Evolutionary conservation across 2,888 invertebrate species (phyloP).

Genomic region (Gortyna flavago): DNA sequence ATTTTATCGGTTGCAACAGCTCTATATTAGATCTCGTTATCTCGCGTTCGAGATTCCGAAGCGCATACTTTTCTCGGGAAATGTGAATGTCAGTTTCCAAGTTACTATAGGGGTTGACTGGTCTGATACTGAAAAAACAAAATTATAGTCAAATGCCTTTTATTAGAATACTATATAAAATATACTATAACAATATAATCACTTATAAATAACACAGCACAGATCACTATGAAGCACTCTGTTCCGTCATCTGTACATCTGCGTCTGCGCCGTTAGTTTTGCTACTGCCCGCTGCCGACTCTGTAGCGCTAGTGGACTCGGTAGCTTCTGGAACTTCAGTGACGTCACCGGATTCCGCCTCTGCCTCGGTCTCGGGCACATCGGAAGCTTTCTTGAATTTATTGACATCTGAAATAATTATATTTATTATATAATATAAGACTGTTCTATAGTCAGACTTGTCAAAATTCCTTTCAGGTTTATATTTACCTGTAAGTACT

Average conservation of each 20-base stretch:
- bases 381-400: slow-evolving; percentile 92
- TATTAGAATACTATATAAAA: slow-evolving; percentile 52
- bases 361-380: slow-evolving; percentile 61
- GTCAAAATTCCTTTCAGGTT: too few relatives aligned
- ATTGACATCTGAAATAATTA: slow-evolving; percentile 89
- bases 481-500: too few relatives aligned
- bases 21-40: too few relatives aligned
- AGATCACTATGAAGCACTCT: slow-evolving; percentile 42
- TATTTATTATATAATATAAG: too few relatives aligned
- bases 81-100: background rate
- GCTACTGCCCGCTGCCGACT: background rate
- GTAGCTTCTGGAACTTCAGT: slow-evolving; percentile 58
- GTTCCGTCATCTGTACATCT: slow-evolving; percentile 48
- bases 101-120: background rate
- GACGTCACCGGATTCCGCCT: slow-evolving; percentile 45
- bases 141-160: slow-evolving; percentile 44
- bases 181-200: slow-evolving; percentile 43
- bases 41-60: too few relatives aligned
- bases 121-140: background rate
- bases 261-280: slow-evolving; percentile 36
- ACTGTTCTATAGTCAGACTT: too few relatives aligned
- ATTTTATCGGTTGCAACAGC: too few relatives aligned
- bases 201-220: slow-evolving; percentile 43
- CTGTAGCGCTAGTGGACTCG: slow-evolving; percentile 33
- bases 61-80: too few relatives aligned